Evolutionary conservation across 2,113 vertebrate species (phyloP), one percentile per base, ranked within the genome.

Genomic region (Stictonetta naevosa): DNA sequence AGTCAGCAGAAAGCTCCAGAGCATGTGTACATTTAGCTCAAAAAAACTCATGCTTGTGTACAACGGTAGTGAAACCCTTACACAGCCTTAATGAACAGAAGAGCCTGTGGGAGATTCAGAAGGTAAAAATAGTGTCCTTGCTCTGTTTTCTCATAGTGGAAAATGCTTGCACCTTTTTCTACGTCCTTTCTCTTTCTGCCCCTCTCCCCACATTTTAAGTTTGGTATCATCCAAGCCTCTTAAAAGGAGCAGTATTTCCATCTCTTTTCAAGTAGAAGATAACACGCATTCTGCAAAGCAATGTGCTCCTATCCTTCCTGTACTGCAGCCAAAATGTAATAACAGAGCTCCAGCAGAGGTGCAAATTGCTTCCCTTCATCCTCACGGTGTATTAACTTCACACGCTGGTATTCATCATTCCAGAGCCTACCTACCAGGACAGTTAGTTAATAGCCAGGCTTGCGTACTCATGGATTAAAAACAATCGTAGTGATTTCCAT

Each of bases 331-430:
- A 96, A 94, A 96, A 87, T 69, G 92, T 88, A 97, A 64, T 92
- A 88, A 95, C 25, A 93, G 87, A 93, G 86, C 83, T 73, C 91
- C 78, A 95, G 93, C 96, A 95, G 97, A 98, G 97, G 94, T 96
- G 97, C 86, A 95, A 98, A 98, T 96, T 98, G 93, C 95, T 95
- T 88, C 93, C 93, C 95, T 93, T 96, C 96, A 92, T 92, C 95
- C 97, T 96, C 96, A 93, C 88, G 50, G 38, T 95, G 90, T 75
- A 96, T 93, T 95, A 98, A 96, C 93, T 95, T 96, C 97, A 95
- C 77, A 94, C 88, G n/a, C 78, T 94, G 93, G 91, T 73, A 93
- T 97, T 95, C 94, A 92, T 79, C 89, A 88, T 96, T 96, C 93
- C 95, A 86, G 96, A 95, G 81, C 44, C 71, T 74, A 93, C 90